phyloP scores from a whole-genome alignment of 2,888 invertebrate genomes.

The Sinhomidia bicolor region DNA sequence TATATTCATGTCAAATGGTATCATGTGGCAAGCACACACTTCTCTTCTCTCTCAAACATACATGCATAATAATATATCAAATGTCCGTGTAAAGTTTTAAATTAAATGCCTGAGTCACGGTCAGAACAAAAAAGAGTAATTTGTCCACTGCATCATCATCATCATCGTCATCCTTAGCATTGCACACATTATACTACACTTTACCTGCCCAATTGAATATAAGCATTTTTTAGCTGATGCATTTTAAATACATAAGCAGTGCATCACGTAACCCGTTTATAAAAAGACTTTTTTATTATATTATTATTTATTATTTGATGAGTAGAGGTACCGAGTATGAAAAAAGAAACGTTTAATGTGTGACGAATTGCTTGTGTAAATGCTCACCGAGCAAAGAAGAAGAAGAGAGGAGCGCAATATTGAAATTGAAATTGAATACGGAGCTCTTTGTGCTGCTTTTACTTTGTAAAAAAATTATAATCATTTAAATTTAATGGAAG shows the following conservation, averaged over 20 bases:
- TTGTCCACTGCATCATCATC: conserved; percentile 54
- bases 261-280: conserved; percentile 58
- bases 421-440: conserved; percentile 60
- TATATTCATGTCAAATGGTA: conserved; percentile 69
- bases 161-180: too few species aligned
- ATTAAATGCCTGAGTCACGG: conserved; percentile 71
- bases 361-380: conserved; percentile 69
- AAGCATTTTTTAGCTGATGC: background rate
- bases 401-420: conserved; percentile 30
- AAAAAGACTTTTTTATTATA: background rate
- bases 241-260: conserved; percentile 20
- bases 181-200: background rate
- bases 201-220: background rate
- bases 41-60: background rate
- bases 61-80: conserved; percentile 4
- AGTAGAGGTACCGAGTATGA: background rate
- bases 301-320: background rate
- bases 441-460: conserved; percentile 4
- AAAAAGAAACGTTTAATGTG: conserved; percentile 31
- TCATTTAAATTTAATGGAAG: too few species aligned
- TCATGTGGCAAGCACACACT: conserved; percentile 67
- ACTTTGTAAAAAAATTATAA: background rate
- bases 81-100: conserved; percentile 42
- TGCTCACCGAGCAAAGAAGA: conserved; percentile 34
- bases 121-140: conserved; percentile 65